Evolutionary conservation across 2,113 vertebrate genomes (phyloP).

Genomic region (Callionymus lyra): DNA sequence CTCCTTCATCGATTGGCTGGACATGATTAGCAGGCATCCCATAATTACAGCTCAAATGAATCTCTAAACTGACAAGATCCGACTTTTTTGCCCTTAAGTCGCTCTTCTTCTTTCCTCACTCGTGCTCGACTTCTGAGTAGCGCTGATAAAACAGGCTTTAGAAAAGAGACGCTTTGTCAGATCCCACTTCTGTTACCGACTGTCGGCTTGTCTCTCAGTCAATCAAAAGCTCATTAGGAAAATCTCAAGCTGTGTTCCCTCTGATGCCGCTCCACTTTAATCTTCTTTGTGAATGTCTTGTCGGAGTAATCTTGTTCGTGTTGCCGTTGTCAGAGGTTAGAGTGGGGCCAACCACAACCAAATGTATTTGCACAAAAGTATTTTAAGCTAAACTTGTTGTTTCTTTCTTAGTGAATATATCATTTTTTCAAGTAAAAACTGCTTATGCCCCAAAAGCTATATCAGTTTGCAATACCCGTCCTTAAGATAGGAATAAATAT

Average conservation of each 20-base stretch:
- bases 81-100: constrained; percentile 49
- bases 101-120: constrained; percentile 40
- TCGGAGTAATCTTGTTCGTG: constrained; percentile 14
- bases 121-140: constrained; percentile 22
- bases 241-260: constrained; percentile 11
- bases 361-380: too few species aligned
- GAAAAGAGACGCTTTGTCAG: constrained; percentile 24
- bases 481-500: too few species aligned
- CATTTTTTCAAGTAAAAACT: too few species aligned
- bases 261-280: constrained; percentile 6
- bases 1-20: constrained; percentile 54
- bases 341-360: too few species aligned
- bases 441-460: too few species aligned
- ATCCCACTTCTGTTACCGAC: constrained; percentile 21
- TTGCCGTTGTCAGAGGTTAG: constrained; percentile 2
- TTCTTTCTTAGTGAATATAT: too few species aligned
- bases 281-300: constrained; percentile 6
- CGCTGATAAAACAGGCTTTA: constrained; percentile 43
- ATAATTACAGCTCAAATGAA: constrained; percentile 61
- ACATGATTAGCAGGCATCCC: constrained; percentile 43
- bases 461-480: too few species aligned
- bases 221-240: constrained; percentile 41
- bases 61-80: constrained; percentile 50
- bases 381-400: too few species aligned
- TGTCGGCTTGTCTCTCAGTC: constrained; percentile 23